These are phyloP conservation scores for Nebria ingens DNA, from an alignment of 1,140 invertebrate species.

Conservation along the genomic window DNA sequence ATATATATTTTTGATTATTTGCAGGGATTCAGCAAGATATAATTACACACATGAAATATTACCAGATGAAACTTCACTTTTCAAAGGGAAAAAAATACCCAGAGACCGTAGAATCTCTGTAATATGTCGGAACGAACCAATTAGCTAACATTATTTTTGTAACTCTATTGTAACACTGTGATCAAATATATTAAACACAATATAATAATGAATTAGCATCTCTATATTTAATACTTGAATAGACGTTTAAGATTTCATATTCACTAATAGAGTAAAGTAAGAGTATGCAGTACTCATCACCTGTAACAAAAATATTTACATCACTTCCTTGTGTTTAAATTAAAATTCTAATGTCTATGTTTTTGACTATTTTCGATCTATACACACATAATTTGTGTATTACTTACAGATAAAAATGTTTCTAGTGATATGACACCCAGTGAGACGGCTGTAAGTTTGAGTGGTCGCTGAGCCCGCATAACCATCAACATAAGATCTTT, in stretches of 20 bases:
- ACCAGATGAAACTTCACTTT: constrained; percentile 35
- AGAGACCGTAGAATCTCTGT: constrained; percentile 76
- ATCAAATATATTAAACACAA: not conserved
- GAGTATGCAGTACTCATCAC: constrained; percentile 14
- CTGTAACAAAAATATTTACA: not conserved
- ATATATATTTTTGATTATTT: constrained; percentile 23
- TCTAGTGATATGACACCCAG: constrained; percentile 16
- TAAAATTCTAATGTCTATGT: too few relatives aligned
- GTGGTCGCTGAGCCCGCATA: constrained; percentile 14
- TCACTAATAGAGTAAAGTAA: constrained; percentile 13
- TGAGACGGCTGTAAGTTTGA: constrained; percentile 14
- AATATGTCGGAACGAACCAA: constrained; percentile 79
- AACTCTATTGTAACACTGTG: not conserved
- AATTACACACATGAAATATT: constrained; percentile 91
- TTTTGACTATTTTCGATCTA: too few relatives aligned
- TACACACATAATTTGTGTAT: not conserved
- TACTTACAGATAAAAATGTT: constrained; percentile 16
- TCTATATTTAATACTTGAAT: too few relatives aligned
- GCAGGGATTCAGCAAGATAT: constrained; percentile 71
- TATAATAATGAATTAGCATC: not conserved
- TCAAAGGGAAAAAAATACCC: constrained; percentile 49
- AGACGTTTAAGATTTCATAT: not conserved
- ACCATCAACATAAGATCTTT: constrained; percentile 16
- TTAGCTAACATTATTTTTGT: constrained; percentile 4
- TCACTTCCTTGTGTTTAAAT: too few relatives aligned